A percentile compares a stretch with the other conserved stretches of the same genome.
Conservation (phyloP, 2,888 invertebrate genomes). For the Sarcophaga subvicina region DNA sequence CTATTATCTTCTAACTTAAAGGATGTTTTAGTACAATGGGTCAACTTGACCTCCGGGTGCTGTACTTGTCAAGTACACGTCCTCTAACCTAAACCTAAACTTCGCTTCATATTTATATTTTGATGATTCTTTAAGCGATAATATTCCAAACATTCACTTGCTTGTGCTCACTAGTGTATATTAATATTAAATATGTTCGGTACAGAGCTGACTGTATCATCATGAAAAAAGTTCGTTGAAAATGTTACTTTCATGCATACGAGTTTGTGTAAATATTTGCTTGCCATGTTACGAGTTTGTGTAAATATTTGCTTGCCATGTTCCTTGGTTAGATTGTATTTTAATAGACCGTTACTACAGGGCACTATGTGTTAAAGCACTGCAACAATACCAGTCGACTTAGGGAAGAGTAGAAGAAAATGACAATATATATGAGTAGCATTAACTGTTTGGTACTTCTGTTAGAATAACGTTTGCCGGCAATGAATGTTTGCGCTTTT, state of each 20-base stretch:
- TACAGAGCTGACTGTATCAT: too few relatives aligned
- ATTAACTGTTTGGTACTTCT: background rate
- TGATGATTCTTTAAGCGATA: too few relatives aligned
- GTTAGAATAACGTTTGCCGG: background rate
- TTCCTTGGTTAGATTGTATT: background rate
- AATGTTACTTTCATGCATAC: background rate
- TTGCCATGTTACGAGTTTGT: background rate
- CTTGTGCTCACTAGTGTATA: too few relatives aligned
- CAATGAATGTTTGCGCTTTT: background rate
- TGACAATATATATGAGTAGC: background rate
- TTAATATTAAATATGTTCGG: too few relatives aligned
- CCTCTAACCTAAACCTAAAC: too few relatives aligned
- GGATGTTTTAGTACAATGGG: too few relatives aligned
- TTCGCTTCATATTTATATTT: too few relatives aligned
- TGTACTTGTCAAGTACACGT: too few relatives aligned
- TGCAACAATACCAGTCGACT: background rate
- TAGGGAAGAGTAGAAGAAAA: background rate
- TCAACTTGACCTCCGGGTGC: too few relatives aligned
- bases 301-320: background rate
- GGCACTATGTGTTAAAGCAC: background rate
- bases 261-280: background rate
- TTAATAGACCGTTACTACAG: constrained; percentile 21
- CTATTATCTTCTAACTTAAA: too few relatives aligned
- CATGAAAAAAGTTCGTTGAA: too few relatives aligned
- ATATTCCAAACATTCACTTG: too few relatives aligned